Evolutionary conservation across 2,888 invertebrate genomes (phyloP).

Genomic region (Axea sp.): DNA sequence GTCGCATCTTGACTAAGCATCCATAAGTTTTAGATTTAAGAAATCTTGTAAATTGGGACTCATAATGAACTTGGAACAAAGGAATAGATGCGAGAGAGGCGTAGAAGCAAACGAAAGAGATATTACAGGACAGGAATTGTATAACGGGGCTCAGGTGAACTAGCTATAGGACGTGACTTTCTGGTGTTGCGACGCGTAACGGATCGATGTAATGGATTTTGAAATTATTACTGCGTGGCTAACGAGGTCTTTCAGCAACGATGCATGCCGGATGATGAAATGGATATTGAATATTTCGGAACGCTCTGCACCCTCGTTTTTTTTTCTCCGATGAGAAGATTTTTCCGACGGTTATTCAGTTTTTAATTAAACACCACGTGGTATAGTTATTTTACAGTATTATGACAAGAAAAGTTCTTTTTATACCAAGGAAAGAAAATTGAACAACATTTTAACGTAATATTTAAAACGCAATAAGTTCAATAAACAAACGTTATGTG

Average conservation of each 20-base stretch:
- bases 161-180: conserved; percentile 41
- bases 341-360: not conserved
- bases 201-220: conserved; percentile 65
- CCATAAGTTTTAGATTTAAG: conserved; percentile 39
- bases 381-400: not conserved
- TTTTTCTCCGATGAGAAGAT: not conserved
- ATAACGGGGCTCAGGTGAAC: conserved; percentile 41
- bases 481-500: too few species aligned
- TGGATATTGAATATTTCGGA: conserved; percentile 43
- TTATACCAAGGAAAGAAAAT: too few species aligned
- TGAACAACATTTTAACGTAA: too few species aligned
- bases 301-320: conserved; percentile 1
- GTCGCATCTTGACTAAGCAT: conserved; percentile 12
- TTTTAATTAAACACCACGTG: conserved; percentile 8
- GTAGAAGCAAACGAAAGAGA: conserved; percentile 16
- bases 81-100: conserved; percentile 2
- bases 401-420: not conserved
- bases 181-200: conserved; percentile 54
- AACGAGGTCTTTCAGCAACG: conserved; percentile 63
- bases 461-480: too few species aligned
- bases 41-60: conserved; percentile 27
- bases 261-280: conserved; percentile 49
- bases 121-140: conserved; percentile 20
- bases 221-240: conserved; percentile 62
- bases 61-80: conserved; percentile 13